These are phyloP conservation scores for Glomeris marginata DNA, from an alignment of 2,888 invertebrate species.

Conservation along the genomic window DNA sequence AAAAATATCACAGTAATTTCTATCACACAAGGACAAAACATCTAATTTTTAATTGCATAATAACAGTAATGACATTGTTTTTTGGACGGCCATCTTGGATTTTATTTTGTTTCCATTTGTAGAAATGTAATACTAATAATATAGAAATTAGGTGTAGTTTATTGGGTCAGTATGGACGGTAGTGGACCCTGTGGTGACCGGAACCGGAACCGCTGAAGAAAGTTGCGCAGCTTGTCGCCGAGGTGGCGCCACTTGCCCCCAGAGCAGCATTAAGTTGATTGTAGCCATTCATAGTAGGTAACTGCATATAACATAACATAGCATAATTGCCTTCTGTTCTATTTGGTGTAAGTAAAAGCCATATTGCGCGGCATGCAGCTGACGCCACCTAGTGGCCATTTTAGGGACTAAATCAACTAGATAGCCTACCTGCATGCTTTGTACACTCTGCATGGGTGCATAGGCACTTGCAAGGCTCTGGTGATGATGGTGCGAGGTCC, in stretches of 20 bases:
- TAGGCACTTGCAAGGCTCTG: constrained; percentile 7
- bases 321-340: not conserved
- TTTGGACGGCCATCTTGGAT: too few relatives aligned
- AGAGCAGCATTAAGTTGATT: not conserved
- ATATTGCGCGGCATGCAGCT: too few relatives aligned
- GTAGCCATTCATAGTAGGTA: constrained; percentile 4
- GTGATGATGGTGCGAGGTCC: too few relatives aligned
- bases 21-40: too few relatives aligned
- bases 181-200: not conserved
- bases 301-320: not conserved
- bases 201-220: constrained; percentile 1
- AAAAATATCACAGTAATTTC: too few relatives aligned
- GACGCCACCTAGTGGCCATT: not conserved
- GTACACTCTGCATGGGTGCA: constrained; percentile 7
- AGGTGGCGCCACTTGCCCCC: not conserved
- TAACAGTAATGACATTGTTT: too few relatives aligned
- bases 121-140: too few relatives aligned
- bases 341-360: not conserved
- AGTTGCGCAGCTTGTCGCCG: not conserved
- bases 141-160: too few relatives aligned
- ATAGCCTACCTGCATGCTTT: constrained; percentile 9
- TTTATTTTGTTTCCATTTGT: too few relatives aligned
- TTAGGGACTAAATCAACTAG: not conserved
- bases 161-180: too few relatives aligned
- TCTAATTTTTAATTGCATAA: too few relatives aligned